Evolutionary conservation across 2,888 invertebrate genomes (phyloP).

Genomic region (Tinea semifulvella): DNA sequence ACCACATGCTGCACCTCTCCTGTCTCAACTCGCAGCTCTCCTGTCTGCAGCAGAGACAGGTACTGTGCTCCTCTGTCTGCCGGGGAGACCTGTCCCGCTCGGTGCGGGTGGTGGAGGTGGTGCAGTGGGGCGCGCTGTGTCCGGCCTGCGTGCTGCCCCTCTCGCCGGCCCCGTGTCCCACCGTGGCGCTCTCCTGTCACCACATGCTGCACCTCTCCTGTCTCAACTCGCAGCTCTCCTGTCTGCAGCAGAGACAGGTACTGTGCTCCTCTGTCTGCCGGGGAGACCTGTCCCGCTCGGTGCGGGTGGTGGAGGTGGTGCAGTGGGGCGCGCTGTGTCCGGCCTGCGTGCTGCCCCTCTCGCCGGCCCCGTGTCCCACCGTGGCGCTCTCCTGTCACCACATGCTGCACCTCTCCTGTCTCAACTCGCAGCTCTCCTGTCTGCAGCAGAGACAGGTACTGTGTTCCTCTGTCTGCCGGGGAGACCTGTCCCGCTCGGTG

Average conservation of each 20-base stretch:
- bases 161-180: conserved; percentile 71
- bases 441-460: no score
- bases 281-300: no score
- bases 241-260: no score
- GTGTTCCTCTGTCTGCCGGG: no score
- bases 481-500: no score
- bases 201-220: conserved; percentile 86
- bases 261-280: no score
- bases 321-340: conserved; percentile 76
- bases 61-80: no score
- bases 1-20: conserved; percentile 82
- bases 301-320: conserved; percentile 75
- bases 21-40: conserved; percentile 71
- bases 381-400: conserved; percentile 80
- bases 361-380: conserved; percentile 72
- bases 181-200: conserved; percentile 75
- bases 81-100: no score
- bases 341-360: conserved; percentile 75
- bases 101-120: conserved; percentile 74
- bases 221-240: conserved; percentile 70
- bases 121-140: conserved; percentile 74
- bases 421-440: conserved; percentile 63
- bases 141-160: conserved; percentile 77
- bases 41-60: no score
- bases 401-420: conserved; percentile 81